These are phyloP conservation scores for Neoaliturus tenellus DNA, from an alignment of 2,888 invertebrate genomes.

Conservation along the genomic window DNA sequence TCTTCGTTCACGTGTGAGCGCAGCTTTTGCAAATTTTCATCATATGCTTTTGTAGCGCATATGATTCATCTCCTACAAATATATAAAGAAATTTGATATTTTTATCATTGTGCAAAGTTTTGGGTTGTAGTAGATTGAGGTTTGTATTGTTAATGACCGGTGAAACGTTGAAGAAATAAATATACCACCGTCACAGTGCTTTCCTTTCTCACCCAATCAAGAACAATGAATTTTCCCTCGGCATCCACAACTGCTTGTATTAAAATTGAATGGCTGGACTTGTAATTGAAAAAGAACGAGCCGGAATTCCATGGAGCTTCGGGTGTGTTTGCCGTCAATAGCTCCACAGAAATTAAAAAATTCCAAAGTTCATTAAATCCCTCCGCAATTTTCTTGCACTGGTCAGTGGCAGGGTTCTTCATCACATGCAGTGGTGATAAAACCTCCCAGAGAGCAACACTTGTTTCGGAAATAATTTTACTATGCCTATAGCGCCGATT, in stretches of 20 bases:
- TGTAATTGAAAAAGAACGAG: slow-evolving; percentile 42
- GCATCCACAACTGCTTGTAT: slow-evolving; percentile 54
- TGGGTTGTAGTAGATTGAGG: slow-evolving; percentile 32
- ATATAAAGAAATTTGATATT: slow-evolving; percentile 39
- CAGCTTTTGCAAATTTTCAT: slow-evolving; percentile 27
- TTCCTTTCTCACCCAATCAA: slow-evolving; percentile 55
- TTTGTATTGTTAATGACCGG: neutral
- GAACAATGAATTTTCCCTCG: slow-evolving; percentile 42
- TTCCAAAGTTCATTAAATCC: slow-evolving; percentile 34
- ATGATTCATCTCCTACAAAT: slow-evolving; percentile 49
- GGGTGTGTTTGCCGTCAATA: slow-evolving; percentile 36
- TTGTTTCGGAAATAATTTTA: too few relatives aligned
- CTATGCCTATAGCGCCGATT: too few relatives aligned
- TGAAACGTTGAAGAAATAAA: slow-evolving; percentile 31
- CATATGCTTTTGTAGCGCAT: slow-evolving; percentile 20
- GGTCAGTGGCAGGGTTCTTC: neutral
- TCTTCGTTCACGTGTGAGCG: slow-evolving; percentile 28
- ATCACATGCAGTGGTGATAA: neutral
- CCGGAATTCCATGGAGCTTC: slow-evolving; percentile 52
- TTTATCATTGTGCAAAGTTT: neutral
- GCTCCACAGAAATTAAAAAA: slow-evolving; percentile 22
- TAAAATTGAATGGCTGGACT: slow-evolving; percentile 42
- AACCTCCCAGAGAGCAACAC: too few relatives aligned
- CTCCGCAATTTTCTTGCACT: neutral
- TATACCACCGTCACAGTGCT: slow-evolving; percentile 55